A percentile compares a stretch with the other conserved stretches of the same genome.
These are phyloP conservation scores for Eulithis prunata DNA, from an alignment of 2,888 invertebrate species.

Conservation along the genomic window DNA sequence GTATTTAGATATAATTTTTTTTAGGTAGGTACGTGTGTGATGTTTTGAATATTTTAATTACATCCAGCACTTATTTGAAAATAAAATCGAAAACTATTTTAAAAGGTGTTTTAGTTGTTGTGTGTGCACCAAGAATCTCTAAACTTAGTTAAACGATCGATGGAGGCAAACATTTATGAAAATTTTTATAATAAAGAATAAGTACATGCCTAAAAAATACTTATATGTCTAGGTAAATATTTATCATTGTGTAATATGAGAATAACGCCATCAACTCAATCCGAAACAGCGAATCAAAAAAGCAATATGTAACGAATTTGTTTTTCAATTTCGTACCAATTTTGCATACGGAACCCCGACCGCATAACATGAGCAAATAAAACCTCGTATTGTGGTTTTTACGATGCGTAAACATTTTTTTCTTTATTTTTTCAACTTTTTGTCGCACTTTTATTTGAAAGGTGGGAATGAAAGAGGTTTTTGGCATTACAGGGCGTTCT, in stretches of 20 bases:
- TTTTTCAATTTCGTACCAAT: constrained; percentile 84
- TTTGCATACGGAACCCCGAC: constrained; percentile 77
- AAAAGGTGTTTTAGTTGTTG: too few relatives aligned
- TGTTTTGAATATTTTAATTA: too few relatives aligned
- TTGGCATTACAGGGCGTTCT: constrained; percentile 39
- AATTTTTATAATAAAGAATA: too few relatives aligned
- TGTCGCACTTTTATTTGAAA: constrained; percentile 64
- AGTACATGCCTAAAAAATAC: too few relatives aligned
- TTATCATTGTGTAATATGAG: constrained; percentile 9
- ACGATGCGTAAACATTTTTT: constrained; percentile 75
- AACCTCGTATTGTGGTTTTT: constrained; percentile 78
- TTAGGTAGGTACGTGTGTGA: too few relatives aligned
- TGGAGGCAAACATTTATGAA: too few relatives aligned
- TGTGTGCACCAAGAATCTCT: too few relatives aligned
- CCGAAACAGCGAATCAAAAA: constrained; percentile 58
- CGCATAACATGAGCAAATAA: constrained; percentile 69
- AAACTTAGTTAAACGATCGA: too few relatives aligned
- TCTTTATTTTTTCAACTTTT: constrained; percentile 50
- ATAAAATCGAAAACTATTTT: too few relatives aligned
- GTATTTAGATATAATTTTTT: too few relatives aligned
- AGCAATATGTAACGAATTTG: constrained; percentile 84
- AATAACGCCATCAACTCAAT: constrained; percentile 42
- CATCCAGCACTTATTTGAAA: too few relatives aligned
- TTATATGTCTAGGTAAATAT: too few relatives aligned
- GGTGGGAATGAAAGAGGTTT: constrained; percentile 75